Base-by-base conservation (phyloP, 2,113 vertebrate genomes). In the Otocyon megalotis region DNA sequence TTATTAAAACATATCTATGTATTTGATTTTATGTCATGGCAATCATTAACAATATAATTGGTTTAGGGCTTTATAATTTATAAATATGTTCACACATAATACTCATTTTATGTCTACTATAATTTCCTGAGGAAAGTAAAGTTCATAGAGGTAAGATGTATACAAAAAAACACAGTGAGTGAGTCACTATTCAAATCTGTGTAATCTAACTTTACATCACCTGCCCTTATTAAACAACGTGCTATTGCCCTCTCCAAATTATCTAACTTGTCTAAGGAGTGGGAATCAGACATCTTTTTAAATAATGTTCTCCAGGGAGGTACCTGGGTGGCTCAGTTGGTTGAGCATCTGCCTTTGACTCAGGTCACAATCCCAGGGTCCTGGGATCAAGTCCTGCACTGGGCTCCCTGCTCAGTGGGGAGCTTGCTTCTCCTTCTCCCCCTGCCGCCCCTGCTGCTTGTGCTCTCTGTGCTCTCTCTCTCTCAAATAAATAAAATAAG, bases 71-170 rank as follows among this genome's bases (percentile, higher is more conserved):
- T 90, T 84, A 56, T 83, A 88, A 71, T 80, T 95, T 95, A 89
- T 5, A 89, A 94, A 86, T 86, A 86, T 72, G 10, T 53, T 85
- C 15, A 89, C 1, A 50, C 1, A 19, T 85, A 60, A 74, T 89
- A 56, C 35, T 90, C 32, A 94, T 84, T 72, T 96, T 84, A 84
- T 95, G 14, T 54, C 69, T 8, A 37, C 14, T 35, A 17, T 72
- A 89, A 53, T 79, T 92, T 62, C 65, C 77, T n/a, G 35, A 87
- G 65, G 94, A 82, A 81, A 95, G 76, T 86, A 35, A 96, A 95
- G 11, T 60, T 93, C 30, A 35, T 13, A 58, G 65, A 79, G 3
- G 28, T 85, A 76, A 86, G 58, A 50, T 32, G 8, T 65, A 11
- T 72, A 4, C 74, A 35, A 32, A 83, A 37, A 83, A 37, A 60